Conservation (phyloP, 2,113 vertebrate genomes). For the Microcebus lehilahytsara region DNA sequence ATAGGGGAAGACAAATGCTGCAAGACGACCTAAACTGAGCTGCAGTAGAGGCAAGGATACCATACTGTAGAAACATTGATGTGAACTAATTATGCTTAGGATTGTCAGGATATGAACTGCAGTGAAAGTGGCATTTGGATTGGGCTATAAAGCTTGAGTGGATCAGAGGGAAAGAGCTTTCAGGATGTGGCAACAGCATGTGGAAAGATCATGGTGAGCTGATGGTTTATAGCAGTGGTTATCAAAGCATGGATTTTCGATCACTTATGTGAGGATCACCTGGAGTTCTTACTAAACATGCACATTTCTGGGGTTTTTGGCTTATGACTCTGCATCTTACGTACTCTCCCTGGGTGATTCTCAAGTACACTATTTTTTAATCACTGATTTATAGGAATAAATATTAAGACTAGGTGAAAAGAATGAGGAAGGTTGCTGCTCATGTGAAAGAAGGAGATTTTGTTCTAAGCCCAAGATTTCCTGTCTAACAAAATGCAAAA, state of each 20-base stretch:
- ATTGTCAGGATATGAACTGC: not conserved
- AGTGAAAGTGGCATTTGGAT: not conserved
- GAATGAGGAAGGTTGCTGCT: not conserved
- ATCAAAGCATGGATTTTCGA: not conserved
- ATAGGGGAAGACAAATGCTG: not conserved
- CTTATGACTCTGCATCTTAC: not conserved
- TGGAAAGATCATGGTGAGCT: not conserved
- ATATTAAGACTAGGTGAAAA: not conserved
- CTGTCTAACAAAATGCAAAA: conserved; percentile 3
- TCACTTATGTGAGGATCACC: not conserved
- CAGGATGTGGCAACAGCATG: no score
- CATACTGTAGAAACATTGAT: not conserved
- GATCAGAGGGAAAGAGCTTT: not conserved
- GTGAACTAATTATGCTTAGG: not conserved
- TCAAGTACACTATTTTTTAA: not conserved
- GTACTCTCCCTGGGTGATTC: not conserved
- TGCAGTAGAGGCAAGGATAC: not conserved
- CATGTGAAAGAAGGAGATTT: not conserved
- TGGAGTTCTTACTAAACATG: not conserved
- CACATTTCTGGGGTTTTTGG: not conserved
- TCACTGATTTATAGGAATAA: not conserved
- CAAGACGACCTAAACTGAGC: not conserved
- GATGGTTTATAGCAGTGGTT: not conserved
- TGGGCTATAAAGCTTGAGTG: not conserved
- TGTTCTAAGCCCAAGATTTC: conserved; percentile 27